Percentiles rank a stretch among this genome's conserved stretches.
phyloP scores from a whole-genome alignment of 2,888 invertebrate species.

The Schizotus pectinicornis region DNA sequence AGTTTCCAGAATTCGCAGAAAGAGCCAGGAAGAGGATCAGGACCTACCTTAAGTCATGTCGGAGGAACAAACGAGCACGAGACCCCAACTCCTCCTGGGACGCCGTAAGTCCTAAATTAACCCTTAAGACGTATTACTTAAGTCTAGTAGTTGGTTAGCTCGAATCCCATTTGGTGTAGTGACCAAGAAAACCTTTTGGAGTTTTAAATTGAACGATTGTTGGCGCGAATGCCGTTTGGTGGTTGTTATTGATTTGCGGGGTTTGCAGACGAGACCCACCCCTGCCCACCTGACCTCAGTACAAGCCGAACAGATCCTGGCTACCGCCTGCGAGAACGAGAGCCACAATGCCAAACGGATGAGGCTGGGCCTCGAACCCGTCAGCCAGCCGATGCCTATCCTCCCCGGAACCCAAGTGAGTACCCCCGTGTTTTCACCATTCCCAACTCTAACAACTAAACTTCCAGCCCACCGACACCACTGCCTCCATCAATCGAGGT shows the following conservation, averaged over 20 bases:
- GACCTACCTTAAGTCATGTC: constrained; percentile 94
- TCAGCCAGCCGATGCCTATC: constrained; percentile 87
- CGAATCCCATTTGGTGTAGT: background rate
- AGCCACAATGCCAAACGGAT: constrained; percentile 97
- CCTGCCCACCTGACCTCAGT: constrained; percentile 96
- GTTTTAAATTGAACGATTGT: too few relatives aligned
- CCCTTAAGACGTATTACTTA: background rate
- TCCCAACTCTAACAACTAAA: background rate
- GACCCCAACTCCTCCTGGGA: constrained; percentile 85
- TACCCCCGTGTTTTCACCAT: background rate
- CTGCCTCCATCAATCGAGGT: constrained; percentile 62
- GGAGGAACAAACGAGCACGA: constrained; percentile 90
- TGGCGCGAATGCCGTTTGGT: too few relatives aligned
- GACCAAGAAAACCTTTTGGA: too few relatives aligned
- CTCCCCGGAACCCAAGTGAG: constrained; percentile 70
- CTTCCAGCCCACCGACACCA: constrained; percentile 65
- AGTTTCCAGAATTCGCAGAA: constrained; percentile 96
- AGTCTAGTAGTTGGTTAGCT: background rate
- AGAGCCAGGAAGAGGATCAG: constrained; percentile 92
- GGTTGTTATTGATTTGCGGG: too few relatives aligned
- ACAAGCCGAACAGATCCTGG: constrained; percentile 94
- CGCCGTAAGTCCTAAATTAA: constrained; percentile 78
- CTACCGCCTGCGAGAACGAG: constrained; percentile 96
- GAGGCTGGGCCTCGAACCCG: constrained; percentile 94
- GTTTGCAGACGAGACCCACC: constrained; percentile 83